Evolutionary conservation across 2,113 vertebrate genomes (phyloP), one percentile per base, ranked within the genome.

Genomic region (Anser brachyrhynchus): DNA sequence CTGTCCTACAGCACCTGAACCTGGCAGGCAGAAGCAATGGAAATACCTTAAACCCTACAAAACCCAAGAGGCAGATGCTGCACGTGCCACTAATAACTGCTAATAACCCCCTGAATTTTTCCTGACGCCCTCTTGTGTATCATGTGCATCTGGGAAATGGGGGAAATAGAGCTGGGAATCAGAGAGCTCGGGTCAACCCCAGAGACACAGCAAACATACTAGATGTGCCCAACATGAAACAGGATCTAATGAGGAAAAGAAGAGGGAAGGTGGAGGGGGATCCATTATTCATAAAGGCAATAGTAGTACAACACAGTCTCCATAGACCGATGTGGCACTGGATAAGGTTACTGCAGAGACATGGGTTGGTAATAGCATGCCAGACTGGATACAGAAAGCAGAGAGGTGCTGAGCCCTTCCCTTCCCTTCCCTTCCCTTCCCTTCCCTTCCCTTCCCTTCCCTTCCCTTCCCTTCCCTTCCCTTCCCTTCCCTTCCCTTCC

Each of bases 251-350:
- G 43, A 80, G 55, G 54, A 87, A 87, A 66, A 84, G 58, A 58
- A 94, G 84, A 94, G 66, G 70, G 84, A 91, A 90, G 71, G 70
- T 85, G 49, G 76, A 95, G 49, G 20, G 39, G 43, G 35, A 93
- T 95, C 35, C 80, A 96, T 97, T 96, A 96, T 96, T 96, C 61
- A 96, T 90, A 61, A 95, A 84, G 77, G 95, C 89, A 84, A 83
- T 57, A 79, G 91, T 67, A 95, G 80, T 67, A 89, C 83, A 84
- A 66, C 65, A 64, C 61, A 79, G 70, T 70, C 67, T 84, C 65
- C 54, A 69, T 54, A 78, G 95, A 91, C 90, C 92, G 89, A 91
- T 9, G 71, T 77, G 46, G 79, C 0, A 3, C 8, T 4, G 18
- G 86, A 29, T 96, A 96, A 92, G 77, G 93, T 96, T 96, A 94